Evolutionary conservation across 2,113 vertebrate species (phyloP).

Genomic region (Plecturocebus donacophilus): DNA sequence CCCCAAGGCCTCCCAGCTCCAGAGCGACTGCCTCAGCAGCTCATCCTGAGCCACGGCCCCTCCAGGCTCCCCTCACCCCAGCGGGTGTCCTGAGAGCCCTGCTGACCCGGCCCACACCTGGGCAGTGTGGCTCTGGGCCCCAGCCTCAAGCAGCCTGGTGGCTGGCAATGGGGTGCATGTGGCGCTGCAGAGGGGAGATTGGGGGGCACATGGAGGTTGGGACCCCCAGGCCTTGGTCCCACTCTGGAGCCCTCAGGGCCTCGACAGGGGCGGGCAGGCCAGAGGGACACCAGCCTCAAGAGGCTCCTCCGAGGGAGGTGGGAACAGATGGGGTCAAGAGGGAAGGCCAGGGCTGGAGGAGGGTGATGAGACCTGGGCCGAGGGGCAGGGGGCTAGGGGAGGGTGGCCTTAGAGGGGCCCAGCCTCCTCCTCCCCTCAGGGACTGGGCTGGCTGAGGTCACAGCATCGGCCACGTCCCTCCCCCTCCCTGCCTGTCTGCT

Average conservation of each 20-base stretch:
- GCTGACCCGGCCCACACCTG: too few species aligned
- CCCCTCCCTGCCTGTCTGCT: not conserved
- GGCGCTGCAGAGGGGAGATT: fast-evolving
- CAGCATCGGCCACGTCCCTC: too few species aligned
- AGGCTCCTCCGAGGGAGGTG: not conserved
- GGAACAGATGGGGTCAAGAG: not conserved
- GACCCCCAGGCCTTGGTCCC: not conserved
- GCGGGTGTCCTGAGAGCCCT: not conserved
- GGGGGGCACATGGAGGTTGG: too few species aligned
- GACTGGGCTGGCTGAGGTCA: not conserved
- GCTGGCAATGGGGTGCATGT: not conserved
- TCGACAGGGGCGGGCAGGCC: too few species aligned
- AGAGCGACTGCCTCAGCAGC: not conserved
- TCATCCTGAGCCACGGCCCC: not conserved
- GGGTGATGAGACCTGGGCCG: not conserved
- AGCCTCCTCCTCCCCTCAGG: not conserved
- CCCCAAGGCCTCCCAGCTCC: not conserved
- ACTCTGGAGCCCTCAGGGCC: not conserved
- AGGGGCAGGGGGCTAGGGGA: not conserved
- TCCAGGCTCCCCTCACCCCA: not conserved
- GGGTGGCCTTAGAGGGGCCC: too few species aligned
- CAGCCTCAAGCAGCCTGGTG: not conserved
- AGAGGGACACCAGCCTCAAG: too few species aligned
- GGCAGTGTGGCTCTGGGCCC: not conserved
- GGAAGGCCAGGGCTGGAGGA: not conserved